Evolutionary conservation across 1,140 invertebrate genomes (phyloP).

Genomic region (Eupeodes corollae): DNA sequence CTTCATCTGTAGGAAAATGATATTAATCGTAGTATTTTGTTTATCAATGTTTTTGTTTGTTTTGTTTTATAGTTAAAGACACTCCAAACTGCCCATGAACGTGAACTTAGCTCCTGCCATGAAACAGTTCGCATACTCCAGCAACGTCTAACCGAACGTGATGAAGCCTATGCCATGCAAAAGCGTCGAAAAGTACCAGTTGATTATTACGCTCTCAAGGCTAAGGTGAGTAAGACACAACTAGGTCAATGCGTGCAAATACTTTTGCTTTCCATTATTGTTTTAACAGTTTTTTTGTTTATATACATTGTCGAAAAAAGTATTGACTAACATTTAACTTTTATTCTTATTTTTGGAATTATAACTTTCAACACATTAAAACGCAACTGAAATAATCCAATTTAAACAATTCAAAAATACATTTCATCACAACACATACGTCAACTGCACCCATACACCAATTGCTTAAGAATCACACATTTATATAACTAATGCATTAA

Average conservation of each 20-base stretch:
- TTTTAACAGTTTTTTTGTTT: neutral
- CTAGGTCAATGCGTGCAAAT: neutral
- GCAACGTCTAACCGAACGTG: conserved; percentile 33
- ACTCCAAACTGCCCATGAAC: conserved; percentile 63
- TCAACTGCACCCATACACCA: no score
- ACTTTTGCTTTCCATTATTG: no score
- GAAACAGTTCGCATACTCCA: conserved; percentile 32
- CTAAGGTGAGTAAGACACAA: conserved; percentile 23
- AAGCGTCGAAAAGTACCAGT: conserved; percentile 35
- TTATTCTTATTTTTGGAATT: no score
- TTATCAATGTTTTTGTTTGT: no score
- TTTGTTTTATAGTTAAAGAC: conserved; percentile 50
- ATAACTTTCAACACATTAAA: no score
- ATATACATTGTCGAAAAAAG: neutral
- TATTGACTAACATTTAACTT: no score
- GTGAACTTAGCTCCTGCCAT: conserved; percentile 47
- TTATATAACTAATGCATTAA: no score
- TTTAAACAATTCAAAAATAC: no score
- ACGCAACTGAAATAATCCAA: no score
- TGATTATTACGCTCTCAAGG: conserved; percentile 35
- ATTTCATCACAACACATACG: no score
- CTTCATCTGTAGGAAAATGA: neutral
- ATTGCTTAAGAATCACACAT: no score
- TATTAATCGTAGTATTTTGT: no score
- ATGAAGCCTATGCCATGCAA: conserved; percentile 26